Conservation (phyloP, 2,888 invertebrate species). For the Notodonta dromedarius region DNA sequence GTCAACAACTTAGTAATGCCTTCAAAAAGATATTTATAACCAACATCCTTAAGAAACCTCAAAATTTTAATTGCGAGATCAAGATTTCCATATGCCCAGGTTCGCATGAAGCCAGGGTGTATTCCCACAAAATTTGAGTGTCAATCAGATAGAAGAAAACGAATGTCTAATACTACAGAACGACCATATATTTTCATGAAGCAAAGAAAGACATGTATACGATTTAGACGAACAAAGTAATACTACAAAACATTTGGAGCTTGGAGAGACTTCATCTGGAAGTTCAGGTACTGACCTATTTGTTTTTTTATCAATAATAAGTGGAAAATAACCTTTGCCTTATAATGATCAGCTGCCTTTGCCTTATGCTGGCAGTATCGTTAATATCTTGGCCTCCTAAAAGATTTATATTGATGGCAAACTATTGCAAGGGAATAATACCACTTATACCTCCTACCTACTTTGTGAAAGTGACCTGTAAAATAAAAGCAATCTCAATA, state of each 20-base stretch:
- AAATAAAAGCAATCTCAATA: conserved; percentile 5
- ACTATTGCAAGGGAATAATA: conserved; percentile 4
- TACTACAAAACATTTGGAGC: conserved; percentile 2
- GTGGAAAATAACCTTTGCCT: conserved; percentile 3
- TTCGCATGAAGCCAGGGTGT: conserved; percentile 48
- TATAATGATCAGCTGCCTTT: not conserved
- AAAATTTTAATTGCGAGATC: too few species aligned
- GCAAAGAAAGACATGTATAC: conserved; percentile 12
- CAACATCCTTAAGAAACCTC: too few species aligned
- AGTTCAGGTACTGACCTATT: conserved; percentile 10
- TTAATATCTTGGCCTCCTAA: too few species aligned
- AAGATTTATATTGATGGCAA: not conserved
- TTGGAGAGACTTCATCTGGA: conserved; percentile 8
- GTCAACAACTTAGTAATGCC: too few species aligned
- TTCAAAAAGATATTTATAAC: too few species aligned
- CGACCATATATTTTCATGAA: conserved; percentile 21
- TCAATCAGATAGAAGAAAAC: conserved; percentile 30
- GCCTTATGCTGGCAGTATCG: too few species aligned
- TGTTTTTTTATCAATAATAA: not conserved
- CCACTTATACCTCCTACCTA: not conserved
- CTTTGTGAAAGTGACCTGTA: too few species aligned
- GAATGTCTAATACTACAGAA: conserved; percentile 19
- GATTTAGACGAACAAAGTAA: conserved; percentile 13
- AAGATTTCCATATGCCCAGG: too few species aligned
- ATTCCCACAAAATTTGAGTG: too few species aligned